Conservation (phyloP, 2,888 invertebrate genomes). For the Rotaria magnacalcarata region DNA sequence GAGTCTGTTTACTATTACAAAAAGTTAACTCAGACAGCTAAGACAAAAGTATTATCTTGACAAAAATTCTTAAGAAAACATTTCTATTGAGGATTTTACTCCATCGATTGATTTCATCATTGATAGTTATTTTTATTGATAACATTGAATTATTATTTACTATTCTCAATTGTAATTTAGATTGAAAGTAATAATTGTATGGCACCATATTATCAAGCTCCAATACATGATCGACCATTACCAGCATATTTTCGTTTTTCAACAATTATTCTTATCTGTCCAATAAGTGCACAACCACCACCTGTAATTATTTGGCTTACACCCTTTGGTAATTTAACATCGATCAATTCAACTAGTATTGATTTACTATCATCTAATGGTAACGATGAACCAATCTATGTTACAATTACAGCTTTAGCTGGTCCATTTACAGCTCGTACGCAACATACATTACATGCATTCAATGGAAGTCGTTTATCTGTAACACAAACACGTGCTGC, state of each 20-base stretch:
- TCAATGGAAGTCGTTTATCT: background rate
- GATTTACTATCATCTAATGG: background rate
- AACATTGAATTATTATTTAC: too few relatives aligned
- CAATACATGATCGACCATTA: too few relatives aligned
- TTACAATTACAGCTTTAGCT: background rate
- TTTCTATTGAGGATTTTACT: too few relatives aligned
- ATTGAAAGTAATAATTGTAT: conserved; percentile 6
- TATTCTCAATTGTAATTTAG: background rate
- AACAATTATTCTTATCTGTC: background rate
- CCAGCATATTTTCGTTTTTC: conserved; percentile 20
- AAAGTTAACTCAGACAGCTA: too few relatives aligned
- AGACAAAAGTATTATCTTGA: too few relatives aligned
- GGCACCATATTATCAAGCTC: conserved; percentile 10
- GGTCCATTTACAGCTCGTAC: conserved; percentile 14
- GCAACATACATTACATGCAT: conserved; percentile 5
- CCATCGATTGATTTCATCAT: too few relatives aligned
- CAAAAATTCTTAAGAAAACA: too few relatives aligned
- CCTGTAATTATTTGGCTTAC: background rate
- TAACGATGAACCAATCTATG: background rate
- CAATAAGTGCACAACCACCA: background rate
- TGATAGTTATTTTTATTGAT: too few relatives aligned
- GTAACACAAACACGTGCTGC: conserved; percentile 13
- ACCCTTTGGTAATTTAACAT: conserved; percentile 29
- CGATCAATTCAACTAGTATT: background rate
- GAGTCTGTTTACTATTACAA: too few relatives aligned